phyloP scores from a whole-genome alignment of 2,888 invertebrate species.

The Aporophyla nigra region DNA sequence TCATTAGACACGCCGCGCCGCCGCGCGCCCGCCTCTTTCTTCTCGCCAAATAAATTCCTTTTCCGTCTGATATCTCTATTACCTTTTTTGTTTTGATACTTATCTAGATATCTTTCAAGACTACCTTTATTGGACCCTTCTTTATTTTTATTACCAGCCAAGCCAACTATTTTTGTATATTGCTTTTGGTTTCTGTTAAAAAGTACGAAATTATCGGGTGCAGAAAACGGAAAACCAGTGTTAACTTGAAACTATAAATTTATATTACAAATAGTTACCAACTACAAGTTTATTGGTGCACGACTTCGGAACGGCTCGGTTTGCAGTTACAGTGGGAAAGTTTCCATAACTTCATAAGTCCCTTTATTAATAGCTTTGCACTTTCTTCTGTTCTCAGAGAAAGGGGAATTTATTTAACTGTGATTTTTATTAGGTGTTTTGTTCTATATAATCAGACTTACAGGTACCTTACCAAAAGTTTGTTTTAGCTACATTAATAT shows the following conservation, averaged over 20 bases:
- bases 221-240: constrained; percentile 72
- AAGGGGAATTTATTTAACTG: constrained; percentile 64
- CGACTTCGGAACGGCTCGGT: constrained; percentile 84
- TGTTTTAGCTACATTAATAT: constrained; percentile 8
- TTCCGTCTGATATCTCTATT: constrained; percentile 83
- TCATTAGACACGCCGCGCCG: constrained; percentile 89
- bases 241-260: constrained; percentile 82
- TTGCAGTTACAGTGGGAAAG: constrained; percentile 82
- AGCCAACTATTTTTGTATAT: constrained; percentile 16
- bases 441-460: constrained; percentile 27
- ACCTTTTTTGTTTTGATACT: constrained; percentile 75
- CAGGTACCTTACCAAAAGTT: constrained; percentile 18
- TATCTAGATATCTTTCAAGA: constrained; percentile 54
- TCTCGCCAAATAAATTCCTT: constrained; percentile 87
- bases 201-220: constrained; percentile 27
- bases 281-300: constrained; percentile 88
- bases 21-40: constrained; percentile 79
- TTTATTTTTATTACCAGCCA: constrained; percentile 46
- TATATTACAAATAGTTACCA: constrained; percentile 88
- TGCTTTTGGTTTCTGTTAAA: constrained; percentile 5
- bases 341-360: constrained; percentile 88
- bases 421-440: constrained; percentile 52
- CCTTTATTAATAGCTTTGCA: constrained; percentile 87
- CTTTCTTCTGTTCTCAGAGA: constrained; percentile 75
- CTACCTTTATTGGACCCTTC: constrained; percentile 36